phyloP scores from a whole-genome alignment of 1,140 invertebrate species.

The Uloborus diversus region DNA sequence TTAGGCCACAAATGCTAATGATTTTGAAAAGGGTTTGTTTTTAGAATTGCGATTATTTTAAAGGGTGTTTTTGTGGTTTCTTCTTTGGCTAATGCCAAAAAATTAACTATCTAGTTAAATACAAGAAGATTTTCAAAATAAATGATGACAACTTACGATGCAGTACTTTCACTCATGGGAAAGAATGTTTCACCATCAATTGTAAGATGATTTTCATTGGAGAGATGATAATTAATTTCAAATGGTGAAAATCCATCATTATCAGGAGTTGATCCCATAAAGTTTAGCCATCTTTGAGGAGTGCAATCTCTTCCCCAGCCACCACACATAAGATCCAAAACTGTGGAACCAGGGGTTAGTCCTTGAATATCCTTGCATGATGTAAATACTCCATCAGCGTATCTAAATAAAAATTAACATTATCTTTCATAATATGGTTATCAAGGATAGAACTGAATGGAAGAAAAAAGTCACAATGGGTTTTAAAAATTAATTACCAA shows the following conservation, averaged over 20 bases:
- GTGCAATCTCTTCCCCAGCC: slow-evolving; percentile 53
- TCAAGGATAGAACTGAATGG: too few relatives aligned
- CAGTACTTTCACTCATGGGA: slow-evolving; percentile 51
- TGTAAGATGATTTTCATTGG: neutral
- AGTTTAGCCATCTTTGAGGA: slow-evolving; percentile 54
- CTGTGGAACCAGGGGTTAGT: slow-evolving; percentile 42
- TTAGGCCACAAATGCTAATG: too few relatives aligned
- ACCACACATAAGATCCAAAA: slow-evolving; percentile 59
- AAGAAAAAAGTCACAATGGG: too few relatives aligned
- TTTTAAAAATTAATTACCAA: too few relatives aligned
- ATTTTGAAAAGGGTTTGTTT: too few relatives aligned
- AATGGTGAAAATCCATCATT: slow-evolving; percentile 59
- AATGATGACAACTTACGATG: slow-evolving; percentile 42
- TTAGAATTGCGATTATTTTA: too few relatives aligned
- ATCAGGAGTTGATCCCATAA: slow-evolving; percentile 58
- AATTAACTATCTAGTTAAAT: too few relatives aligned
- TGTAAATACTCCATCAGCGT: slow-evolving; percentile 50
- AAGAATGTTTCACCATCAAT: slow-evolving; percentile 16
- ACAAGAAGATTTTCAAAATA: too few relatives aligned
- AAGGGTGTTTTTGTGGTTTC: too few relatives aligned
- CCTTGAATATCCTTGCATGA: slow-evolving; percentile 59
- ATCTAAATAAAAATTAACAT: slow-evolving; percentile 34
- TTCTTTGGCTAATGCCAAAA: too few relatives aligned
- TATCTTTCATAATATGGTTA: neutral
- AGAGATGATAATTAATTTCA: slow-evolving; percentile 57